A percentile compares a stretch with the other conserved stretches of the same genome.
phyloP scores from a whole-genome alignment of 2,888 invertebrate genomes.

The Orthonychiurus folsomi region DNA sequence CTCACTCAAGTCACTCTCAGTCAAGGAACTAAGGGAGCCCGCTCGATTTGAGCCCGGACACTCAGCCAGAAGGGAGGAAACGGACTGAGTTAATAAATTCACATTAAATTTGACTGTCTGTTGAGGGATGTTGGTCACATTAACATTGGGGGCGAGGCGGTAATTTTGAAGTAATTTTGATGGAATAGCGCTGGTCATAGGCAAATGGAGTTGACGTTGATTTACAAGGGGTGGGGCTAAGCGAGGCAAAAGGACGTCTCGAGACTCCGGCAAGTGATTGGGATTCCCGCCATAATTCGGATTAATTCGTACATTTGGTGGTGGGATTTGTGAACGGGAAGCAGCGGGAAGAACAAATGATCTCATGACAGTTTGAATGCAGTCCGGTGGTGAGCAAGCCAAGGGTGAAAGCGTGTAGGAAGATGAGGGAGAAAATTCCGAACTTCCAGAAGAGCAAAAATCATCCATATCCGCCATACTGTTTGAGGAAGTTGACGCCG shows the following conservation, averaged over 20 bases:
- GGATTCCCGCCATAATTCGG: no score
- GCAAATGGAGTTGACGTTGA: not conserved
- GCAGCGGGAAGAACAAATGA: slow-evolving; percentile 36
- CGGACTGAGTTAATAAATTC: slow-evolving; percentile 15
- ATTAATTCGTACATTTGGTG: no score
- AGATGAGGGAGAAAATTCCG: slow-evolving; percentile 36
- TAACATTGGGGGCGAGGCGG: no score
- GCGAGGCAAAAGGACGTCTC: not conserved
- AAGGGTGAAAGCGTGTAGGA: slow-evolving; percentile 19
- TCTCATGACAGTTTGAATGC: slow-evolving; percentile 39
- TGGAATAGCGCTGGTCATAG: not conserved
- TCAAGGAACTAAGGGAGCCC: slow-evolving; percentile 39
- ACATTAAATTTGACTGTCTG: slow-evolving; percentile 11
- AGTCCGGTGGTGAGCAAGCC: slow-evolving; percentile 27
- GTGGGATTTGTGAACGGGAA: no score
- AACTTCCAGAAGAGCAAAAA: slow-evolving; percentile 14
- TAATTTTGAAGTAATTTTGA: no score
- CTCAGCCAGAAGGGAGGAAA: slow-evolving; percentile 33
- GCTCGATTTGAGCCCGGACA: slow-evolving; percentile 27
- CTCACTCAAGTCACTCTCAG: slow-evolving; percentile 40
- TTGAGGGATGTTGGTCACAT: no score
- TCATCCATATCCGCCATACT: slow-evolving; percentile 4
- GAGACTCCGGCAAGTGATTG: not conserved
- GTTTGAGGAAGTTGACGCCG: not conserved
- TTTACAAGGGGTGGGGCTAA: not conserved